phyloP scores from a whole-genome alignment of 2,113 vertebrate species.

The Labeo rohita region DNA sequence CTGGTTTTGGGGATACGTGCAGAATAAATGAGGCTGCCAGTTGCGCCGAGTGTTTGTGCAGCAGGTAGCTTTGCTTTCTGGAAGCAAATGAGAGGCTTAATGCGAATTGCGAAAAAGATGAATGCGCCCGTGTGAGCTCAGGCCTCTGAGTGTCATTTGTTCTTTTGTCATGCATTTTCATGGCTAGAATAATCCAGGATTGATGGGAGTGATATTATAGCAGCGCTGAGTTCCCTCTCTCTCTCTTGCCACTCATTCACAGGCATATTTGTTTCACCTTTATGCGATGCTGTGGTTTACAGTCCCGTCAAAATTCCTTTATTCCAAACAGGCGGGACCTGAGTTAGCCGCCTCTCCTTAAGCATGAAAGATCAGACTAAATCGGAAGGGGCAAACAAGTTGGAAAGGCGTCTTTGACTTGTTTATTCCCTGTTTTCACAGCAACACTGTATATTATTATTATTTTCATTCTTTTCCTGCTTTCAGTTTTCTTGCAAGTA shows the following conservation, averaged over 20 bases:
- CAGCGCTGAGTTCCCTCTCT: slow-evolving; percentile 31
- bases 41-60: neutral
- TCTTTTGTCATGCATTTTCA: slow-evolving; percentile 43
- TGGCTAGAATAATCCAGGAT: slow-evolving; percentile 55
- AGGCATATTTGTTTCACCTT: slow-evolving; percentile 11
- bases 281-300: neutral
- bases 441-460: neutral
- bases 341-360: neutral
- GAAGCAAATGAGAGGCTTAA: slow-evolving; percentile 44
- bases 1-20: neutral
- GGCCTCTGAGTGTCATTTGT: slow-evolving; percentile 45
- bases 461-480: neutral
- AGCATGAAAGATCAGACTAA: neutral
- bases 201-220: slow-evolving; percentile 57
- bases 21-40: slow-evolving; percentile 49
- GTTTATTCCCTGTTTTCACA: neutral
- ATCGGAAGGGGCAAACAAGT: neutral
- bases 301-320: slow-evolving; percentile 24
- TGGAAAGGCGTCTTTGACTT: neutral
- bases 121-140: slow-evolving; percentile 43
- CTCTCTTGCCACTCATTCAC: slow-evolving; percentile 7
- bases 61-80: slow-evolving; percentile 44
- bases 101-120: slow-evolving; percentile 36
- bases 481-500: neutral
- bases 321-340: neutral